Conservation (phyloP, 1,140 invertebrate genomes). For the Galendromus occidentalis region DNA sequence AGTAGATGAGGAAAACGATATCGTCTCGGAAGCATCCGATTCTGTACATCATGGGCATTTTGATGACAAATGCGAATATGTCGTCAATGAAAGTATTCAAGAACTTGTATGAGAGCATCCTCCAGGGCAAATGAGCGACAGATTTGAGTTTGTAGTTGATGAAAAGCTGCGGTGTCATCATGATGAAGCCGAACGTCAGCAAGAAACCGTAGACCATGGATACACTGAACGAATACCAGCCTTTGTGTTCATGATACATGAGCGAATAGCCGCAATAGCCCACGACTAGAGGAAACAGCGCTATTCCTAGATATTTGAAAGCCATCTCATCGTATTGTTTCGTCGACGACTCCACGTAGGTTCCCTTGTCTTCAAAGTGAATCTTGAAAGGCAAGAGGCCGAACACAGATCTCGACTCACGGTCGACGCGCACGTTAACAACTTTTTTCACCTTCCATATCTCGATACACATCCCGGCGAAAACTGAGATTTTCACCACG, state of each 20-base stretch:
- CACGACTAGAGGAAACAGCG: conserved; percentile 71
- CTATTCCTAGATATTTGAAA: conserved; percentile 90
- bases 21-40: conserved; percentile 90
- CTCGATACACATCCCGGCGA: conserved; percentile 87
- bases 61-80: conserved; percentile 98
- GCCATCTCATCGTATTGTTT: conserved; percentile 85
- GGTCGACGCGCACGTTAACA: conserved; percentile 44
- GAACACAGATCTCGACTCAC: conserved; percentile 43
- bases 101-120: conserved; percentile 99
- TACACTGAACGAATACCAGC: conserved; percentile 79
- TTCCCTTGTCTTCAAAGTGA: conserved; percentile 74
- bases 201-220: conserved; percentile 94
- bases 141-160: conserved; percentile 99
- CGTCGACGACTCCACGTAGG: conserved; percentile 85
- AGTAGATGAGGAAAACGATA: conserved; percentile 93
- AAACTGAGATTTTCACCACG: conserved; percentile 73
- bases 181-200: conserved; percentile 96
- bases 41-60: conserved; percentile 92
- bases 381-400: conserved; percentile 55
- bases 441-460: conserved; percentile 99
- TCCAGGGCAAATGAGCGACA: conserved; percentile 93
- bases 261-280: conserved; percentile 88
- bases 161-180: conserved; percentile 98
- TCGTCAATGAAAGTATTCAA: conserved; percentile 99
- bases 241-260: conserved; percentile 92